These are phyloP conservation scores for Nyctereutes procyonoides DNA, from an alignment of 2,113 vertebrate genomes.

Conservation along the genomic window DNA sequence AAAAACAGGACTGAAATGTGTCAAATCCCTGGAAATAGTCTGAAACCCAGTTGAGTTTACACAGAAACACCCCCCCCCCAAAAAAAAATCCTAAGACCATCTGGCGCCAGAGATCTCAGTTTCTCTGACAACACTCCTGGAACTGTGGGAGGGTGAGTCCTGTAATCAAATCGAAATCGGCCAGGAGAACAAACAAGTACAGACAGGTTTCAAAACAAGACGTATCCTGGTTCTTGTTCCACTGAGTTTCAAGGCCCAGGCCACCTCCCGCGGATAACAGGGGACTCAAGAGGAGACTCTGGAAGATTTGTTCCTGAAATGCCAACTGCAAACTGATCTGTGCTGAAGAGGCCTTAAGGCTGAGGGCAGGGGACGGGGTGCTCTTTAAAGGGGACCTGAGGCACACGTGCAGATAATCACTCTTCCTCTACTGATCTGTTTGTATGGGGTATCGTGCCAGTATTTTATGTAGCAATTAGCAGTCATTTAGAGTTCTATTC, in stretches of 20 bases:
- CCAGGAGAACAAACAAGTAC: conserved; percentile 29
- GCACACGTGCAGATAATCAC: background rate
- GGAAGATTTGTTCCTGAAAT: background rate
- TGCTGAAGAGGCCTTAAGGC: background rate
- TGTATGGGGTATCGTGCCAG: background rate
- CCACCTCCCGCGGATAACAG: background rate
- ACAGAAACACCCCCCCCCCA: conserved; percentile 45
- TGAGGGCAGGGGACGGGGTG: background rate
- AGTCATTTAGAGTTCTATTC: background rate
- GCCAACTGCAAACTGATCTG: background rate
- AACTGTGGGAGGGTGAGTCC: background rate
- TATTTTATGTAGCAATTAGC: background rate
- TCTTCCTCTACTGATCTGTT: background rate
- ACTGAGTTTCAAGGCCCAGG: background rate
- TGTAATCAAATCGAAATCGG: background rate
- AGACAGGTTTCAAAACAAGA: conserved; percentile 13
- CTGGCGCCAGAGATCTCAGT: conserved; percentile 49
- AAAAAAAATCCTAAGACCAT: conserved; percentile 31
- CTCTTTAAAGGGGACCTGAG: background rate
- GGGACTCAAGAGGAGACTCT: background rate
- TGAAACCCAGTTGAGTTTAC: conserved; percentile 40
- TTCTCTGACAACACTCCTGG: conserved; percentile 55
- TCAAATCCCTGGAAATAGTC: conserved; percentile 68
- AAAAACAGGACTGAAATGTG: conserved; percentile 73
- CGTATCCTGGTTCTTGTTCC: background rate